Conservation (phyloP, 1,140 invertebrate species). For the Melipona quadrifasciata region DNA sequence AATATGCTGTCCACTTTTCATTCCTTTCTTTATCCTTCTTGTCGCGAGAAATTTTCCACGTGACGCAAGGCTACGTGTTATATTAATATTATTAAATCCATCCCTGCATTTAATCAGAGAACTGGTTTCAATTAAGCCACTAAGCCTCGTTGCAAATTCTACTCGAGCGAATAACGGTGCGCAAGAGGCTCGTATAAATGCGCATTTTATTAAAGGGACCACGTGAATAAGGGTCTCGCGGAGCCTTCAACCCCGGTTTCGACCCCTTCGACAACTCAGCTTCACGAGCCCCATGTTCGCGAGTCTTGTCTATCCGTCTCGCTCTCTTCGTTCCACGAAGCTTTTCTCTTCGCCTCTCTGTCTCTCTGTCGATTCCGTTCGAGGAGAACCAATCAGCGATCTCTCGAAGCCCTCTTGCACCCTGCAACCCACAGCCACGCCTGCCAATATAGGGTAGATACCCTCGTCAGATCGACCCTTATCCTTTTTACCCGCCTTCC, state of each 20-base stretch:
- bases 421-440: conserved; percentile 78
- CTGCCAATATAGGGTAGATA: conserved; percentile 79
- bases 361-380: conserved; percentile 59
- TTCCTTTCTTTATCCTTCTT: too few relatives aligned
- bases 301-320: conserved; percentile 26
- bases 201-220: conserved; percentile 77
- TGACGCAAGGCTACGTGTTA: not conserved
- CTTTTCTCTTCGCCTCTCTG: conserved; percentile 46
- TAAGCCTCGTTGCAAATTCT: conserved; percentile 63
- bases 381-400: conserved; percentile 78
- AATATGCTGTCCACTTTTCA: not conserved
- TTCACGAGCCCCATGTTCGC: conserved; percentile 47
- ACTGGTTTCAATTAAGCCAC: conserved; percentile 17
- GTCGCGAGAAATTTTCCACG: not conserved
- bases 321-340: not conserved
- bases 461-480: conserved; percentile 76
- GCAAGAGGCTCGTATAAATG: conserved; percentile 72
- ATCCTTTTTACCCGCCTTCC: conserved; percentile 73
- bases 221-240: conserved; percentile 49
- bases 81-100: conserved; percentile 15
- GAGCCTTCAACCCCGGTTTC: not conserved
- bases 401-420: conserved; percentile 73
- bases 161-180: conserved; percentile 57
- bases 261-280: conserved; percentile 53
- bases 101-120: conserved; percentile 30